A percentile compares a stretch with the other conserved stretches of the same genome.
phyloP scores from a whole-genome alignment of 2,797 vertebrate genomes.

The Rhinoraja longicauda region DNA sequence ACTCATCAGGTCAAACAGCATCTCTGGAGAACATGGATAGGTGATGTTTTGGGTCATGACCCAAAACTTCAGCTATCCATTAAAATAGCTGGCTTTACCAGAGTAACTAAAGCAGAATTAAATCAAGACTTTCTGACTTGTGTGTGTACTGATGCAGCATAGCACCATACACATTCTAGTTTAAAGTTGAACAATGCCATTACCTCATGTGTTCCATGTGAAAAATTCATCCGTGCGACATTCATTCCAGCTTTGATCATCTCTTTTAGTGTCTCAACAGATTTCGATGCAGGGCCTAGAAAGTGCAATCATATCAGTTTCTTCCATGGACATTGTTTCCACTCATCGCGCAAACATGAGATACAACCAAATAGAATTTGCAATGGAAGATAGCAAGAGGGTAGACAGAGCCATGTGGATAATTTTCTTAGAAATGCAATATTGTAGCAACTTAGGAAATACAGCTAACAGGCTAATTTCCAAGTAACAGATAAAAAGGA shows the following conservation, averaged over 20 bases:
- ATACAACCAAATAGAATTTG: background rate
- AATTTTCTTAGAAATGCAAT: background rate
- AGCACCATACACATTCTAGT: background rate
- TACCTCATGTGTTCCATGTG: conserved; percentile 92
- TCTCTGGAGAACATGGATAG: too few species aligned
- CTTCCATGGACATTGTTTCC: background rate
- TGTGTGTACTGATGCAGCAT: too few species aligned
- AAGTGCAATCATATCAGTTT: background rate
- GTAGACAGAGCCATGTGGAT: background rate
- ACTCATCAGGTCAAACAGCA: too few species aligned
- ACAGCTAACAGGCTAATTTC: background rate
- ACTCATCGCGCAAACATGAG: background rate
- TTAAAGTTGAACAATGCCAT: background rate
- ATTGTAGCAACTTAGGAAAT: background rate
- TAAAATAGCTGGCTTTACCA: background rate
- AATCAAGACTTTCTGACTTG: background rate
- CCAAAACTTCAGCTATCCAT: too few species aligned
- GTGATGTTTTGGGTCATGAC: too few species aligned
- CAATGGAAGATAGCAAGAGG: background rate
- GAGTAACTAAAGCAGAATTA: background rate
- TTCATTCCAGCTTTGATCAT: conserved; percentile 99
- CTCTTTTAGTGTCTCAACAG: conserved; percentile 80
- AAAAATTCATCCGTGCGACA: conserved; percentile 95
- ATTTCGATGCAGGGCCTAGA: conserved; percentile 82
- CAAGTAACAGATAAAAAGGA: background rate